These are phyloP conservation scores for Andrena minutula DNA, from an alignment of 2,888 invertebrate genomes.

Conservation along the genomic window DNA sequence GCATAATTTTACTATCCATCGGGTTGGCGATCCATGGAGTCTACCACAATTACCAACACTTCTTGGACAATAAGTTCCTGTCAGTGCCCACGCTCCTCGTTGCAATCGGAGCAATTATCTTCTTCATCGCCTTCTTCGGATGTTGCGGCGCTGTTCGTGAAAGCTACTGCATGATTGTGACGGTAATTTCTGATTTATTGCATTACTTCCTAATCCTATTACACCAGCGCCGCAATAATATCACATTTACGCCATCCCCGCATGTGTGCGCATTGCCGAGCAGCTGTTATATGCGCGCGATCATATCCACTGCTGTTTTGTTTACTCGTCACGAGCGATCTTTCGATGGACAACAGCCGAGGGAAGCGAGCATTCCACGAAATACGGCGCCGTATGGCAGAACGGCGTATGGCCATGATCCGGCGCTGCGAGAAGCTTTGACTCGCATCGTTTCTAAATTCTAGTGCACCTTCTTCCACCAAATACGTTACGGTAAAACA, in stretches of 20 bases:
- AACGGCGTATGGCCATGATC: too few relatives aligned
- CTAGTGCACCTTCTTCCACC: too few relatives aligned
- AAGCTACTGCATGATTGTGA: slow-evolving; percentile 92
- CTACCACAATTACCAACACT: slow-evolving; percentile 89
- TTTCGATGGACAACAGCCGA: too few relatives aligned
- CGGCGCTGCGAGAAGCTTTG: too few relatives aligned
- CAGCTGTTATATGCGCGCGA: too few relatives aligned
- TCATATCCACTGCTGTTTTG: too few relatives aligned
- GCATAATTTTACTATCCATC: slow-evolving; percentile 91
- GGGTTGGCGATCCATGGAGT: slow-evolving; percentile 90
- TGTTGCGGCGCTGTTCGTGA: slow-evolving; percentile 95
- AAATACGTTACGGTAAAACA: too few relatives aligned
- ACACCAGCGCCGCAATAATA: not conserved
- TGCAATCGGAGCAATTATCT: slow-evolving; percentile 88
- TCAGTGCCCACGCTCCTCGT: slow-evolving; percentile 90
- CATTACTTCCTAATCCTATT: not conserved
- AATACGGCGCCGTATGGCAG: too few relatives aligned
- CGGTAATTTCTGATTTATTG: slow-evolving; percentile 87
- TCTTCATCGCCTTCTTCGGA: slow-evolving; percentile 93
- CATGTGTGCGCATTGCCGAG: not conserved
- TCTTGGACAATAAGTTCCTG: slow-evolving; percentile 89
- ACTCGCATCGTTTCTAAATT: too few relatives aligned
- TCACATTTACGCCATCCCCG: not conserved
- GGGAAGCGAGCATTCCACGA: too few relatives aligned
- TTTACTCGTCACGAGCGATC: too few relatives aligned